Conservation (phyloP, 2,797 vertebrate species). For the Tokudaia muenninki region DNA sequence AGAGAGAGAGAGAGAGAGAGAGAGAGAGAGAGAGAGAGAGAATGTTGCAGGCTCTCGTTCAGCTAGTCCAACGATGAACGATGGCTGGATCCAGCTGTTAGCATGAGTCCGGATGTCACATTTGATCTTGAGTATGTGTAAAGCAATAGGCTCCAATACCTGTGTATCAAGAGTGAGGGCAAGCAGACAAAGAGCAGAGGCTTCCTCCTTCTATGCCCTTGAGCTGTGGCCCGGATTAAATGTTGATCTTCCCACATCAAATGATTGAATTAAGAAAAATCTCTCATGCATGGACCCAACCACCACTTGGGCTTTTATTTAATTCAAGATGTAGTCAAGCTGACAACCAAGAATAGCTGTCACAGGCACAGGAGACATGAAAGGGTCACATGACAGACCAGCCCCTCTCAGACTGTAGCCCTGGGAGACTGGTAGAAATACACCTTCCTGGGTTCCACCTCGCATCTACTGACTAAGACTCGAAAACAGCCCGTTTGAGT, state of each 20-base stretch:
- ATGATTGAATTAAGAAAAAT: background rate
- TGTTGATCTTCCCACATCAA: background rate
- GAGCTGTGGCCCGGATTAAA: background rate
- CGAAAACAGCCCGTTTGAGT: background rate
- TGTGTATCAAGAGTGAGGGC: background rate
- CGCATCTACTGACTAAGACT: background rate
- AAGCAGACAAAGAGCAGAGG: background rate
- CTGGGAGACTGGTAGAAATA: constrained; percentile 5
- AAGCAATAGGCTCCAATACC: background rate
- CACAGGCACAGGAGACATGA: background rate
- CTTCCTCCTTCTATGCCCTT: background rate
- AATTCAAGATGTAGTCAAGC: background rate
- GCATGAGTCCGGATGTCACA: background rate
- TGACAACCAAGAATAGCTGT: background rate
- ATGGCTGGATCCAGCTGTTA: background rate
- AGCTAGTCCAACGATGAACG: background rate
- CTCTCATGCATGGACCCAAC: background rate
- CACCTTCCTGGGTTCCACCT: background rate
- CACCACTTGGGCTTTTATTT: background rate
- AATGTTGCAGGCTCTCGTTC: background rate
- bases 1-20: too few relatives aligned
- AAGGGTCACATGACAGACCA: background rate
- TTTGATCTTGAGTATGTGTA: background rate
- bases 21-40: too few relatives aligned
- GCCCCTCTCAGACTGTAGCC: background rate